phyloP scores from a whole-genome alignment of 2,113 vertebrate genomes.

The Varanus salvator region DNA sequence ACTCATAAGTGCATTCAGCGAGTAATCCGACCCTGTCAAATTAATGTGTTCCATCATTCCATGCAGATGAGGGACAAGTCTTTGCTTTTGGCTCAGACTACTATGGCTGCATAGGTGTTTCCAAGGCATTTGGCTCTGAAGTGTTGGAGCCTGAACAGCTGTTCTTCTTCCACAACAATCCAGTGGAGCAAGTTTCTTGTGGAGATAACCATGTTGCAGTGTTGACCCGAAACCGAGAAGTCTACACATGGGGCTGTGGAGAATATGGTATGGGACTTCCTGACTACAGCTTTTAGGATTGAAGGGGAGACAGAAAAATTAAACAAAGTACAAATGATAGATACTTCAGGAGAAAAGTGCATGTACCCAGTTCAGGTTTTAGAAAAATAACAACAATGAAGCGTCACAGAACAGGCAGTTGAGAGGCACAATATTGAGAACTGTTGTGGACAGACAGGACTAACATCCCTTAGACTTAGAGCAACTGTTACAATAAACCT shows the following conservation, averaged over 20 bases:
- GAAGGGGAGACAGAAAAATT: neutral
- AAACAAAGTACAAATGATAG: neutral
- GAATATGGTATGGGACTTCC: slow-evolving; percentile 86
- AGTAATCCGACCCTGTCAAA: neutral
- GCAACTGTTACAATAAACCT: slow-evolving; percentile 8
- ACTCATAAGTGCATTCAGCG: neutral
- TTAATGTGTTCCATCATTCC: slow-evolving; percentile 47
- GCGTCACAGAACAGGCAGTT: neutral
- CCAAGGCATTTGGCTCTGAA: slow-evolving; percentile 83
- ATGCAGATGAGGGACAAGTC: slow-evolving; percentile 93
- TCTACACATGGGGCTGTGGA: slow-evolving; percentile 96
- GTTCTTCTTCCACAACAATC: slow-evolving; percentile 89
- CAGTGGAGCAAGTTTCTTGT: slow-evolving; percentile 92
- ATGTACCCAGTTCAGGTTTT: neutral
- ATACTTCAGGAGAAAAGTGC: neutral
- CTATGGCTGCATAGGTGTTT: slow-evolving; percentile 94
- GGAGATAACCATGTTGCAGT: slow-evolving; percentile 96
- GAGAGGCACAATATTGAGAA: neutral
- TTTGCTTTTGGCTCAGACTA: slow-evolving; percentile 98
- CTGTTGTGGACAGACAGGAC: neutral
- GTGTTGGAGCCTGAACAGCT: slow-evolving; percentile 91
- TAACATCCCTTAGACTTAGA: neutral
- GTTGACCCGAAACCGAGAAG: slow-evolving; percentile 87
- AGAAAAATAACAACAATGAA: neutral
- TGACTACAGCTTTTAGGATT: neutral